phyloP scores from a whole-genome alignment of 2,797 vertebrate genomes.

The Eulemur albifrons region DNA sequence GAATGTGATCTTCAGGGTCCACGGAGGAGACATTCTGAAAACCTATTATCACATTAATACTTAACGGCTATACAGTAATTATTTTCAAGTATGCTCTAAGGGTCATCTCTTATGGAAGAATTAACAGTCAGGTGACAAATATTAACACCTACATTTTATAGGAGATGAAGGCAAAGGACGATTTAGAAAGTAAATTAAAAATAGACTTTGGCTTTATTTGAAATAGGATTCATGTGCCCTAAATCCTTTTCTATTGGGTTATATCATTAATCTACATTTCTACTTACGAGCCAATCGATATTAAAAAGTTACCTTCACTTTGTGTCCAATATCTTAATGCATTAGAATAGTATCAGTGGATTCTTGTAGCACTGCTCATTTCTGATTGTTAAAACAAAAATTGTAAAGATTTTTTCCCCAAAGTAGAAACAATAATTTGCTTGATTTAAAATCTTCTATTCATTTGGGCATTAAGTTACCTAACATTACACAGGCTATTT shows the following conservation, averaged over 20 bases:
- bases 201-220: not conserved
- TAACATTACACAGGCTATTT: conserved; percentile 2
- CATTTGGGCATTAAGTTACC: conserved; percentile 35
- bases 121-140: conserved; percentile 15
- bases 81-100: conserved; percentile 64
- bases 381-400: conserved; percentile 48
- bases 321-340: conserved; percentile 7
- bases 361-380: not conserved
- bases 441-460: conserved; percentile 54
- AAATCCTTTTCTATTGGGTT: conserved; percentile 34
- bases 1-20: not conserved
- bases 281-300: conserved; percentile 16
- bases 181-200: conserved; percentile 4
- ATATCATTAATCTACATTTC: not conserved
- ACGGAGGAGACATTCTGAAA: conserved; percentile 18
- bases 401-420: not conserved
- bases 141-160: conserved; percentile 35
- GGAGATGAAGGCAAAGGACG: conserved; percentile 43
- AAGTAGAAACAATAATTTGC: conserved; percentile 43
- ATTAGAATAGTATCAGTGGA: not conserved
- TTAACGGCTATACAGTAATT: conserved; percentile 30
- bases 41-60: conserved; percentile 34
- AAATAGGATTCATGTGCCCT: conserved; percentile 1
- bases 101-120: conserved; percentile 35
- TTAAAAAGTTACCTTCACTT: conserved; percentile 37